Evolutionary conservation across 2,113 vertebrate species (phyloP).

Genomic region (Macroglossus sobrinus): DNA sequence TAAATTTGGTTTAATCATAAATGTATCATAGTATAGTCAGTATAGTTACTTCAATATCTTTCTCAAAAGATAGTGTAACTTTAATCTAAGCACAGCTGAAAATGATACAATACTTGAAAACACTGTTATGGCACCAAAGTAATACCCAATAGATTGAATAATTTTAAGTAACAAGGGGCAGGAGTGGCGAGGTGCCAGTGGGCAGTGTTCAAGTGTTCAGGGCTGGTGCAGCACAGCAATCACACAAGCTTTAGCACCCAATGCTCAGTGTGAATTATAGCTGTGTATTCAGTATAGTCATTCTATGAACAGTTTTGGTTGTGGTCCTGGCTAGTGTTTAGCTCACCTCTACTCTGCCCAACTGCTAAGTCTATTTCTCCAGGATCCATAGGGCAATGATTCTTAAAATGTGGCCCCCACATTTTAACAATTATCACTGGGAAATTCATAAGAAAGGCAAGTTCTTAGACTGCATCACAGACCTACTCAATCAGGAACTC

Average conservation of each 20-base stretch:
- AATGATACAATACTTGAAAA: background rate
- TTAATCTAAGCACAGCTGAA: background rate
- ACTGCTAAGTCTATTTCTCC: background rate
- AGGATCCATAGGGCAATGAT: background rate
- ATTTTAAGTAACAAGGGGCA: background rate
- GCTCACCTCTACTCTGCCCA: background rate
- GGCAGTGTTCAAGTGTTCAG: rapidly evolving
- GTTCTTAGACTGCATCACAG: background rate
- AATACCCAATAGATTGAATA: background rate
- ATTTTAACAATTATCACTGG: background rate
- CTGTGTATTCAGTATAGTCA: too few relatives aligned
- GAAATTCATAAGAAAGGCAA: background rate
- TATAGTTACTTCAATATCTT: background rate
- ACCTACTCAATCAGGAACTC: background rate
- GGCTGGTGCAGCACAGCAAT: background rate
- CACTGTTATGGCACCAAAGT: background rate
- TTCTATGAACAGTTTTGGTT: background rate
- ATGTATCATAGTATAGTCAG: background rate
- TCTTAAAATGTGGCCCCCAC: background rate
- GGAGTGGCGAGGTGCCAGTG: background rate
- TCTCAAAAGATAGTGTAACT: background rate
- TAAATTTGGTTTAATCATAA: constrained; percentile 7
- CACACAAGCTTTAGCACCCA: background rate
- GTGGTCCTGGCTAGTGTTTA: background rate
- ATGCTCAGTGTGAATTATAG: rapidly evolving